Percentiles rank a stretch among this genome's conserved stretches.
These are phyloP conservation scores for Sarcophaga carnaria DNA, from an alignment of 2,888 invertebrate genomes.

Conservation along the genomic window DNA sequence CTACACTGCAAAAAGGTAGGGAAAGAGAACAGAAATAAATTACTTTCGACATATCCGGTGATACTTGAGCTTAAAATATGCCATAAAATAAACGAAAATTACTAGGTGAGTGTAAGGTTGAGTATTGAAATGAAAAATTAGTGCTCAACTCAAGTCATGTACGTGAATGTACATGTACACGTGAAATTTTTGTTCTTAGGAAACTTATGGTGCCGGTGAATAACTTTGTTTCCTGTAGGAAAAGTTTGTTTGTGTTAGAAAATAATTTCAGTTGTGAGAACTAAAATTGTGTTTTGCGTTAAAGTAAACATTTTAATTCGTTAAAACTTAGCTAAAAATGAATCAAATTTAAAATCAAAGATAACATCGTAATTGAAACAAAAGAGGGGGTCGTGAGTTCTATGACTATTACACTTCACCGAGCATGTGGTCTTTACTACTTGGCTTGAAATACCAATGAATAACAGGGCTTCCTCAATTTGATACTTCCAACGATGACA, in stretches of 20 bases:
- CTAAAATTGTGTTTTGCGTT: background rate
- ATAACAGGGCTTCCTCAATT: too few species aligned
- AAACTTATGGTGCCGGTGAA: background rate
- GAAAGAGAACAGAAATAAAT: slow-evolving; percentile 4
- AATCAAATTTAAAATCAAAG: too few species aligned
- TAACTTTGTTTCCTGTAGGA: background rate
- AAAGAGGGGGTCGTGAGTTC: too few species aligned
- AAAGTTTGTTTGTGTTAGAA: too few species aligned
- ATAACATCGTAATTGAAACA: too few species aligned
- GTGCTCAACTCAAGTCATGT: background rate
- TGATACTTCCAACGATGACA: too few species aligned
- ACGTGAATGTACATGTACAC: background rate
- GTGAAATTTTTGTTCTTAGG: background rate
- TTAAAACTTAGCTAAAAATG: too few species aligned
- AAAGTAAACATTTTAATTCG: background rate
- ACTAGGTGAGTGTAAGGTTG: background rate
- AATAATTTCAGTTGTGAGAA: too few species aligned
- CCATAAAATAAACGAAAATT: slow-evolving; percentile 32
- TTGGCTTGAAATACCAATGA: too few species aligned
- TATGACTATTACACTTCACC: too few species aligned
- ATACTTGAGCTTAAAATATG: slow-evolving; percentile 25
- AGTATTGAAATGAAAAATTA: slow-evolving; percentile 46
- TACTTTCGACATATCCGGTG: slow-evolving; percentile 38
- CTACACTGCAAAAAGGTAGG: background rate
- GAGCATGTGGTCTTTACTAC: too few species aligned